phyloP scores from a whole-genome alignment of 2,113 vertebrate species.

The Poicephalus meyeri region DNA sequence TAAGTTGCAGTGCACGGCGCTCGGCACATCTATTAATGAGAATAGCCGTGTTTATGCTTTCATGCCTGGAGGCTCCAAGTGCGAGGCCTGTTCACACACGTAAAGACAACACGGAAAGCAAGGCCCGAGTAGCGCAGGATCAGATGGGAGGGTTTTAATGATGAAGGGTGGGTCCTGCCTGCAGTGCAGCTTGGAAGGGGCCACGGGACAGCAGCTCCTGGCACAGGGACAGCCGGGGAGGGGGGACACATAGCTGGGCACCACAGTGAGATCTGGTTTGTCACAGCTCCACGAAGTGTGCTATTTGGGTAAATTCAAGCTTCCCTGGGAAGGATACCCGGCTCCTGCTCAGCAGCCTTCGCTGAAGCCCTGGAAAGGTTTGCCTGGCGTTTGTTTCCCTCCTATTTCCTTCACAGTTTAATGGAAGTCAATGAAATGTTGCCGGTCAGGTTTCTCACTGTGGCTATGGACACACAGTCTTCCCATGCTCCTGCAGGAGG shows the following conservation, averaged over 20 bases:
- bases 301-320: not conserved
- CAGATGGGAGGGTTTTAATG: not conserved
- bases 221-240: accelerated
- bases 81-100: not conserved
- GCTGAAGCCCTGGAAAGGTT: accelerated
- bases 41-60: not conserved
- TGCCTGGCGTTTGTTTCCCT: not conserved
- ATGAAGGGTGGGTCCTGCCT: not conserved
- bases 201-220: not conserved
- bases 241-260: accelerated
- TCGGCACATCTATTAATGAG: not conserved
- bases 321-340: not conserved
- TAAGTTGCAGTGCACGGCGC: not conserved
- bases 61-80: not conserved
- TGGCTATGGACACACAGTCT: not conserved
- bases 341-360: accelerated
- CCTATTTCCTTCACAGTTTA: not conserved
- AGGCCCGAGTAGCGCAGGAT: not conserved
- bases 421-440: not conserved
- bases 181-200: not conserved
- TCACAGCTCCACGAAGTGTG: accelerated
- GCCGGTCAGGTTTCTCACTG: not conserved
- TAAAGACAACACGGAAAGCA: not conserved
- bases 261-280: not conserved
- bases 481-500: not conserved